Evolutionary conservation across 53 echinoderm and acorn worm genomes (phyloP), one percentile per base, ranked within the genome.

Genomic region (Astropecten irregularis): DNA sequence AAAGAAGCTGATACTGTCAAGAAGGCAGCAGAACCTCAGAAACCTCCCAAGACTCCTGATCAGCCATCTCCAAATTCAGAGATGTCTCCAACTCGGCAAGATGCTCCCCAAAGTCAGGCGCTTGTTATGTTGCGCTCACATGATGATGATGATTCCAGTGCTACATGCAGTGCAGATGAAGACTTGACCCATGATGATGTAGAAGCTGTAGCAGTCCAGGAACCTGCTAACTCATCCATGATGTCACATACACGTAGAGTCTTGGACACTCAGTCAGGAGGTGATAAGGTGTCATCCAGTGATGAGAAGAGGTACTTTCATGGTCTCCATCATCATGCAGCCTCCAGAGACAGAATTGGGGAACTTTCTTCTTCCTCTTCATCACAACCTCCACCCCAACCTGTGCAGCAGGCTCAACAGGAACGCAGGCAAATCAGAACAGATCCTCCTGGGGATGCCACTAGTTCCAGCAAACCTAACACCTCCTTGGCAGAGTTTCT

Each of bases 151-250:
- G 99, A 99, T 57, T 91, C 94, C 36, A 99, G 99, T 64, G 99
- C 99, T 14, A 99, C 99, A 13, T 92, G 92, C 58, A 99, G 94
- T 21, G 99, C 94, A 1, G 99, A 99, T 51, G 99, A 99, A 47
- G 93, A 84, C 23, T 85, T 88, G 28, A 61, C 59, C 11, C 89
- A 89, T 32, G 94, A 92, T 14, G 88, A 94, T 33, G 59, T 86
- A n/a, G 68, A 77, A 47, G 71, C 84, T n/a, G 58, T 64, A 16
- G 64, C 59, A 13, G 33, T 76, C 65, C 49, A 71, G 44, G 60
- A 49, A 19, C 57, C 68, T 22, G 27, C 58, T 29, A 72, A 85
- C 49, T 72, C 46, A 6, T 65, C 86, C 26, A 14, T 68, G 51
- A 47, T 79, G 62, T 47, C 79, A 27, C 40, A 61, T 19, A 62